phyloP scores from a whole-genome alignment of 2,888 invertebrate species.

The Folsomia manolachei region DNA sequence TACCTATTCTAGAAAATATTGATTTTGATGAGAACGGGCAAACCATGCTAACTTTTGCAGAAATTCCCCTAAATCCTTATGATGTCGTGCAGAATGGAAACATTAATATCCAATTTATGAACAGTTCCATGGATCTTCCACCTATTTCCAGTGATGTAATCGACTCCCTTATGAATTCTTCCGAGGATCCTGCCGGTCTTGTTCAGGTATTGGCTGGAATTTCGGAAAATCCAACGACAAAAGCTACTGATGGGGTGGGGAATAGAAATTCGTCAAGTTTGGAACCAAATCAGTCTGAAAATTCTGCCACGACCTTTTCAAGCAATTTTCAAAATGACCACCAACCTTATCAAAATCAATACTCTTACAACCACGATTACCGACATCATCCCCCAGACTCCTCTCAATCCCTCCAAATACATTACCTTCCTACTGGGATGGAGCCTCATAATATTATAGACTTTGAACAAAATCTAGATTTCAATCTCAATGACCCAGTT shows the following conservation, averaged over 20 bases:
- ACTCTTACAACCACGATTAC: not conserved
- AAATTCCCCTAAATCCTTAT: not conserved
- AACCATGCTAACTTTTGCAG: not conserved
- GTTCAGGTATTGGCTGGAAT: not conserved
- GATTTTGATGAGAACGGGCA: constrained; percentile 5
- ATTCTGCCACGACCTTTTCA: not conserved
- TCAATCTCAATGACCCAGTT: not conserved
- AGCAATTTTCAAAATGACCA: not conserved
- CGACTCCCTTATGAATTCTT: not conserved
- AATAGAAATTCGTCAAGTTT: not conserved
- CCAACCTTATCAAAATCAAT: not conserved
- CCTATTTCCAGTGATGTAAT: not conserved
- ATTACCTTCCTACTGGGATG: not conserved
- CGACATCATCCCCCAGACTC: not conserved
- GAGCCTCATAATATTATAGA: not conserved
- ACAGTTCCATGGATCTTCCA: not conserved
- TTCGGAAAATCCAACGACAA: not conserved
- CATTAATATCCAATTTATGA: not conserved
- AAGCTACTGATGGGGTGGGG: not conserved
- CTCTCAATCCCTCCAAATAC: not conserved
- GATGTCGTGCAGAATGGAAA: not conserved
- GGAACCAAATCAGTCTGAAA: not conserved
- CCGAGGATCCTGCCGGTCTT: not conserved
- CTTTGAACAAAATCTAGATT: not conserved
- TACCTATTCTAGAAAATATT: constrained; percentile 1